Conservation (phyloP, 2,888 invertebrate genomes). For the Callimorpha dominula region DNA sequence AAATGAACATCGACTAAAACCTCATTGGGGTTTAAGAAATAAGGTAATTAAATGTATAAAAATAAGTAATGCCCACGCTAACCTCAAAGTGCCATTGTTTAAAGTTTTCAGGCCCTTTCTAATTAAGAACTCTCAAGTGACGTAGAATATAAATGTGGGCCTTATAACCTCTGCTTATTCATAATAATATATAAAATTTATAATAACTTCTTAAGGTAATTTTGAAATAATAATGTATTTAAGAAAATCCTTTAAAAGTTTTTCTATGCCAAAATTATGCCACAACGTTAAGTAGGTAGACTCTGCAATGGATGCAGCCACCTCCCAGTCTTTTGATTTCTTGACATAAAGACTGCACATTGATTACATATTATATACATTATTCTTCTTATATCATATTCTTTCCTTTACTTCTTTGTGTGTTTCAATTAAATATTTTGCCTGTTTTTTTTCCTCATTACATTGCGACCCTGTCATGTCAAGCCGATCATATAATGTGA, state of each 20-base stretch:
- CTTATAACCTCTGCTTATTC: not conserved
- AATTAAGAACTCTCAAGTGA: conserved; percentile 39
- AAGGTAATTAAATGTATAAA: conserved; percentile 1
- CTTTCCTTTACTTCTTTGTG: too few species aligned
- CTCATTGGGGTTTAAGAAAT: conserved; percentile 12
- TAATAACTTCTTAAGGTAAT: not conserved
- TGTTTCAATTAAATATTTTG: too few species aligned
- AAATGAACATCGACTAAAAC: conserved; percentile 23
- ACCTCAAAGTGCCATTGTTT: conserved; percentile 41
- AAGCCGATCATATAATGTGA: too few species aligned
- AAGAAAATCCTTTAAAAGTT: not conserved
- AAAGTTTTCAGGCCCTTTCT: conserved; percentile 50
- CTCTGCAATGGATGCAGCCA: too few species aligned
- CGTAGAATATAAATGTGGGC: conserved; percentile 29
- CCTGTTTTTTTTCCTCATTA: too few species aligned
- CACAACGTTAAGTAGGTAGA: too few species aligned
- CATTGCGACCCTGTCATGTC: too few species aligned
- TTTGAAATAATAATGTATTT: not conserved
- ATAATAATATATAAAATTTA: not conserved
- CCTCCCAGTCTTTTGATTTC: too few species aligned
- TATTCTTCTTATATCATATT: too few species aligned
- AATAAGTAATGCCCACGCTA: not conserved
- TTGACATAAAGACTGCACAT: too few species aligned
- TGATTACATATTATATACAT: too few species aligned
- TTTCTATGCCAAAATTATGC: too few species aligned